These are phyloP conservation scores for Clarias macrocephalus DNA, from an alignment of 2,113 vertebrate genomes.

Conservation along the genomic window DNA sequence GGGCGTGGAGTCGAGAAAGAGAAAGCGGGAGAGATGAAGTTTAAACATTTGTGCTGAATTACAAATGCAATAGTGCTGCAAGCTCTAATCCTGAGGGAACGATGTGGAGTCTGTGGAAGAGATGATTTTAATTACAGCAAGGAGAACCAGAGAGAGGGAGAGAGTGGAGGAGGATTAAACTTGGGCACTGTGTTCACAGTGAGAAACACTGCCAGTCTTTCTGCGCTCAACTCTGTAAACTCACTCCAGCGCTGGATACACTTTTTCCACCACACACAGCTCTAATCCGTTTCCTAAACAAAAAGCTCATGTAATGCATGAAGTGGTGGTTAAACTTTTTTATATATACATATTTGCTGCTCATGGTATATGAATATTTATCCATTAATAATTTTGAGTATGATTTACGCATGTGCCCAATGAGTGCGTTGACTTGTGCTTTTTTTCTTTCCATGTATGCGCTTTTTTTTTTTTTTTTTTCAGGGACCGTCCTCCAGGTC, in stretches of 20 bases:
- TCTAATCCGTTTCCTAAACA: constrained; percentile 53
- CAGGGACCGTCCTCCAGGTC: constrained; percentile 64
- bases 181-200: constrained; percentile 75
- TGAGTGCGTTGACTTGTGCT: background rate
- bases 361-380: background rate
- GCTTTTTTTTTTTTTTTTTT: constrained; percentile 64
- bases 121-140: constrained; percentile 67
- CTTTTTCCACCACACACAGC: constrained; percentile 56
- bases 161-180: constrained; percentile 76
- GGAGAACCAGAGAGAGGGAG: constrained; percentile 73
- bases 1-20: constrained; percentile 39
- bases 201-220: constrained; percentile 62
- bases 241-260: constrained; percentile 40
- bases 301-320: constrained; percentile 6
- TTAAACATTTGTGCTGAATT: constrained; percentile 79
- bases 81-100: constrained; percentile 72
- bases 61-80: constrained; percentile 81
- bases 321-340: background rate
- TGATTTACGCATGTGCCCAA: background rate
- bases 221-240: constrained; percentile 37
- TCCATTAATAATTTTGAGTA: background rate
- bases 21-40: constrained; percentile 52
- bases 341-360: constrained; percentile 30
- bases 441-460: constrained; percentile 22
- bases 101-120: constrained; percentile 75